Conservation (phyloP, 2,797 vertebrate genomes). For the Acrocephalus scirpaceus region DNA sequence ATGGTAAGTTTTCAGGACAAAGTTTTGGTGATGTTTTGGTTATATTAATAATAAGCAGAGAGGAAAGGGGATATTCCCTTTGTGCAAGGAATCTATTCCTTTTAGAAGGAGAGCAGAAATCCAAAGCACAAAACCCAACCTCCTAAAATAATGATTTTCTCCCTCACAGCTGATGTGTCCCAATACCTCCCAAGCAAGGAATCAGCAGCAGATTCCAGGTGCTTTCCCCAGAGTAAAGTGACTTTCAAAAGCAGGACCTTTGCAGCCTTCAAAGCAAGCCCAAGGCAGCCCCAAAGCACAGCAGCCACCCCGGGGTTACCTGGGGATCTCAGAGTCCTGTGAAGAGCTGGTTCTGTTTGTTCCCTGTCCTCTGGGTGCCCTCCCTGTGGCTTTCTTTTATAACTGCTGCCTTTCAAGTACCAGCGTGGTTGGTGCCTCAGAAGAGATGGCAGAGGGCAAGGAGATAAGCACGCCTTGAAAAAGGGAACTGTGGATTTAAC, state of each 20-base stretch:
- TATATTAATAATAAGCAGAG: background rate
- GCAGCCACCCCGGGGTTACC: background rate
- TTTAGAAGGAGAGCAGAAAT: background rate
- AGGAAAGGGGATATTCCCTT: background rate
- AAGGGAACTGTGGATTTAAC: slow-evolving; percentile 41
- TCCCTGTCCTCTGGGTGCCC: background rate
- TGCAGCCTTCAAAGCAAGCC: background rate
- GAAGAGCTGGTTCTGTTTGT: background rate
- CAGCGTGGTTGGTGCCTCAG: background rate
- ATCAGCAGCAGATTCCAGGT: background rate
- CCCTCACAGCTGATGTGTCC: background rate
- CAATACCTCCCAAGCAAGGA: background rate
- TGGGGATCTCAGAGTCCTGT: background rate
- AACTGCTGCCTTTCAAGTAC: background rate
- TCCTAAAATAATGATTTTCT: background rate
- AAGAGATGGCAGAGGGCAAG: background rate
- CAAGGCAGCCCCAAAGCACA: background rate
- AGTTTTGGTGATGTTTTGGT: background rate
- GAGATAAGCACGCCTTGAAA: background rate
- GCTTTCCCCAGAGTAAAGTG: background rate
- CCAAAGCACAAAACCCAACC: background rate
- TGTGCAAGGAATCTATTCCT: background rate
- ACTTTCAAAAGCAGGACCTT: background rate
- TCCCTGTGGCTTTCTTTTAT: background rate
- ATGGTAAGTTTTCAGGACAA: background rate